Evolutionary conservation across 2,888 invertebrate species (phyloP), one percentile per base, ranked within the genome.

Genomic region (Congeria kusceri): DNA sequence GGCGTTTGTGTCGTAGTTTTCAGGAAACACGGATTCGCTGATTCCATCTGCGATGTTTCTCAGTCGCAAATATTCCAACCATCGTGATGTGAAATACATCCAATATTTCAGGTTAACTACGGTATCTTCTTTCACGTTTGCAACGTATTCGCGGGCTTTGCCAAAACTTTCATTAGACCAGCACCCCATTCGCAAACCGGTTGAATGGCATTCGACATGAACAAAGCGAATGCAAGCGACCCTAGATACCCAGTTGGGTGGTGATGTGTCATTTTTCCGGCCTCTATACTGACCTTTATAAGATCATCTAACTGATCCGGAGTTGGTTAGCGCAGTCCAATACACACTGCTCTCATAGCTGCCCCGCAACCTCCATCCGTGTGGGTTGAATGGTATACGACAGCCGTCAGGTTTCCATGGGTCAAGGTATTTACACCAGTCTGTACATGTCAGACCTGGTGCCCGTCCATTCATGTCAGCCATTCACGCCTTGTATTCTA

Each of bases 291-390:
- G 58, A 92, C 90, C 20, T 83, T 87, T 53, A 93, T 89, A 79
- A 93, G 77, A 27, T 92, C 87, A 62, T 88, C 84, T 23, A 92
- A 62, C 0, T 91, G 82, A 11, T 86, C 83, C 11, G 85, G 84
- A 20, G 88, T 89, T 53, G 89, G 89, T 79, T 89, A 92, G n/a
- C 90, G 77, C 7, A 93, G 86, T 13, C n/a, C 93, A 59, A 93
- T 92, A 77, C 93, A 93, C 91, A 91, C 92, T 23, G 92, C 80
- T 68, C 93, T 88, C 92, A 93, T 92, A 0, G 93, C 92, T 20
- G 89, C 93, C 13, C 92, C 92, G 87, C 93, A 93, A 3, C n/a
- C 92, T 92, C 23, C 92, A 92, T 53, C 91, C 92, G 29, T 90
- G 89, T 67, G 46, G 23, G 68, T 86, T 80, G 67, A 87, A 87